Evolutionary conservation across 2,888 invertebrate genomes (phyloP).

Genomic region (Drosophila nigritarsus): DNA sequence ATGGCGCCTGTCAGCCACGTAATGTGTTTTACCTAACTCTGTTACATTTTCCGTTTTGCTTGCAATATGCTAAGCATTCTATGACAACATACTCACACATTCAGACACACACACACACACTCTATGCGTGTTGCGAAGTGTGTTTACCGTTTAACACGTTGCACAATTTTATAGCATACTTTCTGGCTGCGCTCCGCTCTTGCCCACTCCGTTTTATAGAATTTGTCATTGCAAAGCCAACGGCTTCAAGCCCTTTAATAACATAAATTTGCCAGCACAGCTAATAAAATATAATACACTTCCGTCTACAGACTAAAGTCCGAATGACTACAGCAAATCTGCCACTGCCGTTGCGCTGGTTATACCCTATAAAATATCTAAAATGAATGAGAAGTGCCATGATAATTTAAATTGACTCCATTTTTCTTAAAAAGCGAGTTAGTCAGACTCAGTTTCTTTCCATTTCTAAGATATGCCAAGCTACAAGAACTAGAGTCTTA

Average conservation of each 20-base stretch:
- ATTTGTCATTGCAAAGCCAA: slow-evolving; percentile 49
- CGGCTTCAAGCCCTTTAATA: slow-evolving; percentile 55
- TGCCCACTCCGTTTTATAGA: slow-evolving; percentile 10
- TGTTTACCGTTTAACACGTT: slow-evolving; percentile 52
- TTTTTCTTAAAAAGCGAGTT: background rate
- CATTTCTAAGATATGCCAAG: background rate
- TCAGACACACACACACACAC: slow-evolving; percentile 2
- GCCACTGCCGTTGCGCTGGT: slow-evolving; percentile 6
- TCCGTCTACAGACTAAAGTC: slow-evolving; percentile 46
- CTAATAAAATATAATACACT: slow-evolving; percentile 78
- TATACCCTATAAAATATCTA: slow-evolving; percentile 19
- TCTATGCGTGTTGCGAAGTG: slow-evolving; percentile 16
- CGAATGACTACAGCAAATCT: slow-evolving; percentile 40
- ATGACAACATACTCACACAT: slow-evolving; percentile 13
- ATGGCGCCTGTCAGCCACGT: slow-evolving; percentile 53
- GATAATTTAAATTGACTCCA: background rate
- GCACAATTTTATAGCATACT: slow-evolving; percentile 51
- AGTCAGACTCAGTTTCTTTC: background rate
- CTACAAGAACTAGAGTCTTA: background rate
- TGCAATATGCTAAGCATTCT: slow-evolving; percentile 71
- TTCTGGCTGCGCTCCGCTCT: slow-evolving; percentile 29
- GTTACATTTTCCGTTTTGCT: slow-evolving; percentile 72
- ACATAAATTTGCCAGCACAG: slow-evolving; percentile 60
- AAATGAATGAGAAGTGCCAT: too few relatives aligned
- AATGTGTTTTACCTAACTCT: slow-evolving; percentile 65